Percentiles rank a stretch among this genome's conserved stretches.
Evolutionary conservation across 1,140 invertebrate species (phyloP).

Genomic region (Drosophila parvula): DNA sequence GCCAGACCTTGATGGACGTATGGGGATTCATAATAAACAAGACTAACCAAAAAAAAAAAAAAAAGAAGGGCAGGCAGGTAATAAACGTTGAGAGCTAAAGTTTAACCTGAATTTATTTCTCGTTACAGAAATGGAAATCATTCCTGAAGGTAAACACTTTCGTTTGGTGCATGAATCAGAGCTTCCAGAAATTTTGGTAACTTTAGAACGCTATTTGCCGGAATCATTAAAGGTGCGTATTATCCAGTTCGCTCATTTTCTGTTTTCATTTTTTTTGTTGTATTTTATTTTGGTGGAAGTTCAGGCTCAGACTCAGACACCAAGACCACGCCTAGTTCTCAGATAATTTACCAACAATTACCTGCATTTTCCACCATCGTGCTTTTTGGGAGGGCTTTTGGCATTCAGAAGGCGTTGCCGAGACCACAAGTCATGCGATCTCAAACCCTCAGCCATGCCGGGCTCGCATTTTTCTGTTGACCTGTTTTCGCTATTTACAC

Average conservation of each 20-base stretch:
- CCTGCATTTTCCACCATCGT: slow-evolving; percentile 24
- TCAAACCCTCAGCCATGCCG: slow-evolving; percentile 32
- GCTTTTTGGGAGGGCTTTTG: neutral
- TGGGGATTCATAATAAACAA: slow-evolving; percentile 26
- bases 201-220: slow-evolving; percentile 90
- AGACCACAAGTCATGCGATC: slow-evolving; percentile 73
- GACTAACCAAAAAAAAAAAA: slow-evolving; percentile 8
- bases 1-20: slow-evolving; percentile 37
- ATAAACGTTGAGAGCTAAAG: slow-evolving; percentile 1
- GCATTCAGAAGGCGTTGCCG: slow-evolving; percentile 35
- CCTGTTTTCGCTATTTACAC: slow-evolving; percentile 72
- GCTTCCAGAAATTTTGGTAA: slow-evolving; percentile 90
- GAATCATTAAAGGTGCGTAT: slow-evolving; percentile 90
- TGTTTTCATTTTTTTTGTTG: slow-evolving; percentile 6
- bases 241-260: neutral
- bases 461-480: slow-evolving; percentile 58
- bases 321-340: slow-evolving; percentile 52
- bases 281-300: slow-evolving; percentile 4
- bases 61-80: neutral
- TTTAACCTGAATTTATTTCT: slow-evolving; percentile 34
- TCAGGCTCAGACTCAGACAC: slow-evolving; percentile 14
- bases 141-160: slow-evolving; percentile 92
- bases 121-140: slow-evolving; percentile 90
- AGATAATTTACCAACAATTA: slow-evolving; percentile 71
- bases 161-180: slow-evolving; percentile 92